Percentiles rank a stretch among this genome's conserved stretches.
Conservation (phyloP, 1,140 invertebrate species). For the Nephotettix cincticeps region DNA sequence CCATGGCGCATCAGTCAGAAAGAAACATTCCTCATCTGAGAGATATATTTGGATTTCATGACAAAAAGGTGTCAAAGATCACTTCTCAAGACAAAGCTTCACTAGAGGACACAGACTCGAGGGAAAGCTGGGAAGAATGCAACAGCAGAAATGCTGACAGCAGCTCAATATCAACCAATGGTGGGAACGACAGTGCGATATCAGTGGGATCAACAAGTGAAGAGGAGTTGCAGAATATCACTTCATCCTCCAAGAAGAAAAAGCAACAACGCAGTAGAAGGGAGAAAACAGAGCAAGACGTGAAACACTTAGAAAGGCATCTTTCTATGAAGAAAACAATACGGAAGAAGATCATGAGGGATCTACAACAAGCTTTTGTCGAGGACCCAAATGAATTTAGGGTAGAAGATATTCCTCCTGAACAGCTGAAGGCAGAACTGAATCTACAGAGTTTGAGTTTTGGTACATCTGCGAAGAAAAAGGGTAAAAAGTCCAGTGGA, state of each 20-base stretch:
- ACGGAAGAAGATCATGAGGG: conserved; percentile 80
- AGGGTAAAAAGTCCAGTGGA: conserved; percentile 48
- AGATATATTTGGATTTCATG: conserved; percentile 62
- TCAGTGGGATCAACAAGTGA: conserved; percentile 52
- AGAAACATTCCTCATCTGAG: conserved; percentile 65
- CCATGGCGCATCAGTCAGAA: conserved; percentile 54
- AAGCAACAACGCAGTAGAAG: conserved; percentile 52
- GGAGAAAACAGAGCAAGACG: conserved; percentile 63
- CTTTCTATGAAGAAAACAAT: conserved; percentile 87
- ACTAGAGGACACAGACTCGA: conserved; percentile 9
- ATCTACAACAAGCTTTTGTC: conserved; percentile 72
- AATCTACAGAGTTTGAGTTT: conserved; percentile 67
- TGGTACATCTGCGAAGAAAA: conserved; percentile 49
- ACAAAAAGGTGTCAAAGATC: conserved; percentile 29
- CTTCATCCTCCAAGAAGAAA: conserved; percentile 60
- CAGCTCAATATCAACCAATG: conserved; percentile 31
- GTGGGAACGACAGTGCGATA: conserved; percentile 53
- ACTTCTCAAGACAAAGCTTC: conserved; percentile 34
- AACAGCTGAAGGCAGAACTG: conserved; percentile 65
- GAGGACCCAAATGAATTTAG: conserved; percentile 70
- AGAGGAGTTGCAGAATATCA: conserved; percentile 51
- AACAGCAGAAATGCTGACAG: conserved; percentile 24
- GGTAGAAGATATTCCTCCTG: conserved; percentile 63
- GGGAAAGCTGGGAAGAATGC: conserved; percentile 36
- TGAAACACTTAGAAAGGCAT: conserved; percentile 75